Evolutionary conservation across 2,797 vertebrate species (phyloP).

Genomic region (Ctenosaura bakeri): DNA sequence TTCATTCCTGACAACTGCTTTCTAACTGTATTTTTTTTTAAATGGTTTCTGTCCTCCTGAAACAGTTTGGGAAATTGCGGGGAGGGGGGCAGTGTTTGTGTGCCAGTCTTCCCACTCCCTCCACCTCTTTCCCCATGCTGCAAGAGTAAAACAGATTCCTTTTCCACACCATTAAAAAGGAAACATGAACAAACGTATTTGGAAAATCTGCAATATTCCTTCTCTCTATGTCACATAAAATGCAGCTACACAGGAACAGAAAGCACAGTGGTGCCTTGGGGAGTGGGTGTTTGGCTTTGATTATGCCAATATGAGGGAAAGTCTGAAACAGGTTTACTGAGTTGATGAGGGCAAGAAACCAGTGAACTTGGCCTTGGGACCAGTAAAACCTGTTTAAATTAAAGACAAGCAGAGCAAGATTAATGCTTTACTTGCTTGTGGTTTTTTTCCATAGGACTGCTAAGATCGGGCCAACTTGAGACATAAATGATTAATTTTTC

Average conservation of each 20-base stretch:
- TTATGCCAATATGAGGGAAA: constrained; percentile 56
- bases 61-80: background rate
- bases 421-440: constrained; percentile 75
- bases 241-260: constrained; percentile 47
- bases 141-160: constrained; percentile 44
- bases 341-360: constrained; percentile 61
- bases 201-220: constrained; percentile 52
- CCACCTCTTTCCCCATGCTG: constrained; percentile 10
- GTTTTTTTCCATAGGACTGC: constrained; percentile 71
- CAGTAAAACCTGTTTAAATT: constrained; percentile 73
- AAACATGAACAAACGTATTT: constrained; percentile 34
- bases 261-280: constrained; percentile 44
- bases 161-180: constrained; percentile 48
- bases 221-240: constrained; percentile 46
- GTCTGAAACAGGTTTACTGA: constrained; percentile 60
- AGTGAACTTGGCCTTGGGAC: constrained; percentile 65
- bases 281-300: constrained; percentile 54
- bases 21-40: background rate
- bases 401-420: constrained; percentile 64
- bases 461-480: constrained; percentile 73
- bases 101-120: background rate
- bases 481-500: constrained; percentile 72
- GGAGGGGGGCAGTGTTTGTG: background rate
- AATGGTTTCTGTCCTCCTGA: background rate
- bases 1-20: constrained; percentile 14